A percentile compares a stretch with the other conserved stretches of the same genome.
These are phyloP conservation scores for Climacteris rufus DNA, from an alignment of 2,113 vertebrate species.

Conservation along the genomic window DNA sequence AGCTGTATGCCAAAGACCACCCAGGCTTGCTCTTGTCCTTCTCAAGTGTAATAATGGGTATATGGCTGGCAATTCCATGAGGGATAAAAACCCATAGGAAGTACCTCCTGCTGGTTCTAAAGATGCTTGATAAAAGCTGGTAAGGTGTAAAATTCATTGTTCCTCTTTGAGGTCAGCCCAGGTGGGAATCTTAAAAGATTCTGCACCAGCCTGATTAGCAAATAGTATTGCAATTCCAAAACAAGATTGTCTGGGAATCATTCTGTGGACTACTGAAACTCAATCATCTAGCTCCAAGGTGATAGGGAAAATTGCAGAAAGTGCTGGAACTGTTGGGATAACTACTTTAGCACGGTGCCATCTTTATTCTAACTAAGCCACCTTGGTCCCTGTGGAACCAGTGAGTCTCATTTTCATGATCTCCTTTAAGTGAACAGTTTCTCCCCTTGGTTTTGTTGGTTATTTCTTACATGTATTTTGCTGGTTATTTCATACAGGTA, in stretches of 20 bases:
- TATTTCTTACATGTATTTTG: not conserved
- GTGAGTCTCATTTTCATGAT: not conserved
- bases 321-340: not conserved
- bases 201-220: not conserved
- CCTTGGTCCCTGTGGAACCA: not conserved
- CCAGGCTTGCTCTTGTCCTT: not conserved
- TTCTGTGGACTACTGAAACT: not conserved
- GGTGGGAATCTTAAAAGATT: not conserved
- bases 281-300: not conserved
- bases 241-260: not conserved
- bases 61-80: not conserved
- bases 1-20: not conserved
- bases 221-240: not conserved
- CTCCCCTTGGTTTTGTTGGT: not conserved
- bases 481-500: not conserved
- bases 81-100: not conserved
- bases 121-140: not conserved
- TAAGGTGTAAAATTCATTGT: not conserved
- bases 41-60: not conserved
- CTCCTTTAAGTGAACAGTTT: not conserved
- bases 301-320: not conserved
- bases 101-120: not conserved
- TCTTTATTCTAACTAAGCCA: not conserved
- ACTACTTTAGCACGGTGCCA: not conserved
- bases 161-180: not conserved